These are phyloP conservation scores for Coendou prehensilis DNA, from an alignment of 2,797 vertebrate species.

Conservation along the genomic window DNA sequence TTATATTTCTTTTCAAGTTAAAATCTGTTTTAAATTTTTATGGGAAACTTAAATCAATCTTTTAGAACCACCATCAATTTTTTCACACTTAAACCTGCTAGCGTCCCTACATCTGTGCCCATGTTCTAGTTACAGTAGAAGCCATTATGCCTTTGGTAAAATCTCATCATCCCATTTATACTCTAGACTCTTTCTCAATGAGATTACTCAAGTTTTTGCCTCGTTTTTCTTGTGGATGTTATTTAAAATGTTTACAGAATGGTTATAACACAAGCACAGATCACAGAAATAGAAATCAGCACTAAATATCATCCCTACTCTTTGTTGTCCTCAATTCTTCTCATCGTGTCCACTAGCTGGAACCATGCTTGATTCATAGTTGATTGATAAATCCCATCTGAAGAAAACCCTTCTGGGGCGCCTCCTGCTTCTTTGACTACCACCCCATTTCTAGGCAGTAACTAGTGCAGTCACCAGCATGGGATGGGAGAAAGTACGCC, in stretches of 20 bases:
- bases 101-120: not conserved
- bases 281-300: not conserved
- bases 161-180: not conserved
- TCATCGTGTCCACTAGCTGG: not conserved
- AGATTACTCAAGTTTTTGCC: not conserved
- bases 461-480: not conserved
- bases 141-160: not conserved
- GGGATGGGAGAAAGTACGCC: too few relatives aligned
- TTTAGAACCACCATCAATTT: not conserved
- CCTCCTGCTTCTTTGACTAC: not conserved
- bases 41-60: not conserved
- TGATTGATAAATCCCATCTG: too few relatives aligned
- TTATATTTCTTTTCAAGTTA: not conserved
- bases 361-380: not conserved
- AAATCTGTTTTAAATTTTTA: not conserved
- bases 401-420: too few relatives aligned
- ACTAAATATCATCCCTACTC: not conserved
- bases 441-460: not conserved
- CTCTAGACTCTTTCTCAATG: not conserved
- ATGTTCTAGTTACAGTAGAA: not conserved
- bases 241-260: not conserved
- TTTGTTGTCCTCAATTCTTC: not conserved
- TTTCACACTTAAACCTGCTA: too few relatives aligned
- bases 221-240: not conserved
- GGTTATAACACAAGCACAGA: too few relatives aligned